These are phyloP conservation scores for Pogonognathellus flavescens DNA, from an alignment of 1,140 invertebrate species.

Conservation along the genomic window DNA sequence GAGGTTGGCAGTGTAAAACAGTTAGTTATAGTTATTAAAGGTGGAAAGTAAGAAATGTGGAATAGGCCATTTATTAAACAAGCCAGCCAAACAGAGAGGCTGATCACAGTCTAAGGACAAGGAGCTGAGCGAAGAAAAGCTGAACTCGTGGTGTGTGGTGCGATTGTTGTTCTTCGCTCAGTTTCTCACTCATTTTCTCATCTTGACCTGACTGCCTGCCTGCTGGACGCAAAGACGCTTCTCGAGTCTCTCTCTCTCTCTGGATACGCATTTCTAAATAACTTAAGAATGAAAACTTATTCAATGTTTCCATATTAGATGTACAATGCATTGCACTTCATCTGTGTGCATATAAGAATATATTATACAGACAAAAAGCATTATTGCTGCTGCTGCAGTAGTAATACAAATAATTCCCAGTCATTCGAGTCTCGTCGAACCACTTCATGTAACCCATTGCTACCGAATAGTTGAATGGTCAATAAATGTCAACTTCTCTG, in stretches of 20 bases:
- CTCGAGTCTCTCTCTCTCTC: neutral
- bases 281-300: neutral
- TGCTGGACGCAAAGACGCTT: neutral
- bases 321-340: no score
- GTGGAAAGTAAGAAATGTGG: slow-evolving; percentile 32
- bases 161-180: slow-evolving; percentile 6
- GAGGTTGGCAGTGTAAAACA: slow-evolving; percentile 46
- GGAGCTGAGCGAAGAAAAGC: neutral
- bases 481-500: slow-evolving; percentile 18
- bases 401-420: neutral
- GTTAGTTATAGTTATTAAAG: slow-evolving; percentile 50
- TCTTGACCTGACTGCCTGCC: neutral
- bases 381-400: neutral
- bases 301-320: no score
- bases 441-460: neutral
- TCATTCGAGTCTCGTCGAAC: slow-evolving; percentile 1
- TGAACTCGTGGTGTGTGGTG: slow-evolving; percentile 43
- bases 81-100: neutral
- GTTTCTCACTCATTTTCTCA: slow-evolving; percentile 20
- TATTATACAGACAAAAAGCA: neutral
- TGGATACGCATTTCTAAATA: neutral
- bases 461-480: neutral
- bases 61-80: slow-evolving; percentile 35
- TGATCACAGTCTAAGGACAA: neutral
- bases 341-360: no score